These are phyloP conservation scores for Hoplodrina ambigua DNA, from an alignment of 2,888 invertebrate species.

Conservation along the genomic window DNA sequence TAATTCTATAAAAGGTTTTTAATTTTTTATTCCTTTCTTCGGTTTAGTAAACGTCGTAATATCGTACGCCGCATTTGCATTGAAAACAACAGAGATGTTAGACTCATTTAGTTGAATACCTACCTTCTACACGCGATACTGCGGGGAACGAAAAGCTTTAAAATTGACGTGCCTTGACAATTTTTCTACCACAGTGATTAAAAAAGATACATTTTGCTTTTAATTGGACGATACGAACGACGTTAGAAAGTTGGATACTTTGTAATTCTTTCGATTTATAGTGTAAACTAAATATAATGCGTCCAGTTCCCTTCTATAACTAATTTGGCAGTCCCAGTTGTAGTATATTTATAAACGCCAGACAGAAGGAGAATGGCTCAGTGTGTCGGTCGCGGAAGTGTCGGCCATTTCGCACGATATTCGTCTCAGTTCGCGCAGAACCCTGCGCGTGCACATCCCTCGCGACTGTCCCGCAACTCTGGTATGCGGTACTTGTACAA, in stretches of 20 bases:
- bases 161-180: neutral
- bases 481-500: slow-evolving; percentile 79
- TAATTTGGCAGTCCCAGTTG: slow-evolving; percentile 80
- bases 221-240: neutral
- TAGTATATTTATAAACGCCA: slow-evolving; percentile 85
- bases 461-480: slow-evolving; percentile 50
- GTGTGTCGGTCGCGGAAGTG: slow-evolving; percentile 75
- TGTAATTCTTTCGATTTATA: slow-evolving; percentile 4
- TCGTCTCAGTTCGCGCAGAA: slow-evolving; percentile 64
- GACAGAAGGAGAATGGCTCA: slow-evolving; percentile 79
- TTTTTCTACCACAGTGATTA: no score
- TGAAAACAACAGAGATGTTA: neutral
- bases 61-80: neutral
- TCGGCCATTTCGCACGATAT: slow-evolving; percentile 69
- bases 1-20: no score
- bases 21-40: no score
- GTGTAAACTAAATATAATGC: slow-evolving; percentile 72
- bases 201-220: neutral
- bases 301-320: slow-evolving; percentile 70
- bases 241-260: neutral
- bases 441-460: slow-evolving; percentile 65
- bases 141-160: neutral
- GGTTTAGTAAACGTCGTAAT: neutral
- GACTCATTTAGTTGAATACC: neutral
- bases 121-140: neutral